Evolutionary conservation across 2,113 vertebrate species (phyloP).

Genomic region (Gavialis gangeticus): DNA sequence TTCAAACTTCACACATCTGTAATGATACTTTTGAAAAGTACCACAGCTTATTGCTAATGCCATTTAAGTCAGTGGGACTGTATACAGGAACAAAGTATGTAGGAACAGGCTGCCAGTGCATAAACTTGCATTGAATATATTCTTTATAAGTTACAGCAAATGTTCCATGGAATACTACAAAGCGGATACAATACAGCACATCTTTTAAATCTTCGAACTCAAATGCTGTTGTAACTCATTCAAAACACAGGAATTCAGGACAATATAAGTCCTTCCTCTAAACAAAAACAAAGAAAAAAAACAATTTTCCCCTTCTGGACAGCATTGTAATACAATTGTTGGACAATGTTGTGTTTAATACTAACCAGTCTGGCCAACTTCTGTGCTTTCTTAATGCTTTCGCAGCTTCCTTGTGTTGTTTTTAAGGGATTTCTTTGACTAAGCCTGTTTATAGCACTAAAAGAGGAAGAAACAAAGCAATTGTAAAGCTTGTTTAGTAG

Average conservation of each 20-base stretch:
- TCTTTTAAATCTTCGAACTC: conserved; percentile 22
- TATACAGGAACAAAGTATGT: neutral
- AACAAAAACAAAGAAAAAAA: conserved; percentile 58
- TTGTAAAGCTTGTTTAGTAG: conserved; percentile 80
- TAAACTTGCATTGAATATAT: neutral
- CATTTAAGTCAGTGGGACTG: neutral
- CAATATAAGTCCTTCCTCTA: conserved; percentile 71
- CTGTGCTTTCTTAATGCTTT: conserved; percentile 87
- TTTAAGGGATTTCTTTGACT: conserved; percentile 84
- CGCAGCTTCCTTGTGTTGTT: conserved; percentile 88
- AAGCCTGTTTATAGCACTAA: conserved; percentile 82
- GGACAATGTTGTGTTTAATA: conserved; percentile 51
- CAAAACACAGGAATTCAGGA: conserved; percentile 73
- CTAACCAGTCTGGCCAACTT: conserved; percentile 83
- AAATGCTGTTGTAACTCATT: conserved; percentile 41
- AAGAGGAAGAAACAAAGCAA: conserved; percentile 86
- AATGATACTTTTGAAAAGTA: neutral
- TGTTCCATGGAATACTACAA: neutral
- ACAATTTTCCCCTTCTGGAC: conserved; percentile 47
- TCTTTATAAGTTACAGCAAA: neutral
- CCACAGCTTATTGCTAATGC: neutral
- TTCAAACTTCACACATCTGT: neutral
- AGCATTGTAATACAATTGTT: conserved; percentile 22
- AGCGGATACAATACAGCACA: neutral
- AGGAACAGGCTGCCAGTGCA: neutral